Evolutionary conservation across 2,888 invertebrate genomes (phyloP).

Genomic region (Chaetogeoica ovagalla): DNA sequence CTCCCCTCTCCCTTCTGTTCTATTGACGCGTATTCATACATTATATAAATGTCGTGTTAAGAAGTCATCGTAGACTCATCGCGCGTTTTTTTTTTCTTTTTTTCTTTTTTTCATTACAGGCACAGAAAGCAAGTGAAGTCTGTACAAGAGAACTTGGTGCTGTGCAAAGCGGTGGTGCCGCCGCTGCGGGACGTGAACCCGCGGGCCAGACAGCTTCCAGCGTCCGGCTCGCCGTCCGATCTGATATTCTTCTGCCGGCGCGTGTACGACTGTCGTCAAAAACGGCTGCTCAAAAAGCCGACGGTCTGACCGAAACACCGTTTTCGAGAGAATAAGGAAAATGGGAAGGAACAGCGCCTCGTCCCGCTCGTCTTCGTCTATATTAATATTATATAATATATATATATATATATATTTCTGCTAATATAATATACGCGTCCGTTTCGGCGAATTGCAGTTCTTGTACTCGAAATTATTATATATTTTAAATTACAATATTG

Average conservation of each 20-base stretch:
- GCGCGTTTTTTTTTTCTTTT: neutral
- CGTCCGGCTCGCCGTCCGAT: slow-evolving; percentile 73
- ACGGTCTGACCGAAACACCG: slow-evolving; percentile 48
- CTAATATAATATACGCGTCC: neutral
- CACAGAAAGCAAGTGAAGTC: slow-evolving; percentile 73
- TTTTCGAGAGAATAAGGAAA: neutral
- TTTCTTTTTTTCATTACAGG: too few species aligned
- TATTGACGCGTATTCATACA: too few species aligned
- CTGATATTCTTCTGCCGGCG: slow-evolving; percentile 92
- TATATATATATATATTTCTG: too few species aligned
- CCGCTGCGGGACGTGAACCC: slow-evolving; percentile 70
- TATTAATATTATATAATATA: slow-evolving; percentile 6
- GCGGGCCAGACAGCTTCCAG: slow-evolving; percentile 63
- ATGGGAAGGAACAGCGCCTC: neutral
- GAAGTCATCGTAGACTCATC: too few species aligned
- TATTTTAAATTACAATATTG: slow-evolving; percentile 14
- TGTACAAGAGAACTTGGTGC: slow-evolving; percentile 74
- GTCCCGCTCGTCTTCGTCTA: neutral
- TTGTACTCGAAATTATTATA: neutral
- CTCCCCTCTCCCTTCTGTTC: too few species aligned
- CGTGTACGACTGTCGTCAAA: slow-evolving; percentile 92
- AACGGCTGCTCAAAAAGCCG: slow-evolving; percentile 64
- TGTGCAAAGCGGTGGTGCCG: slow-evolving; percentile 75
- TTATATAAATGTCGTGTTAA: too few species aligned
- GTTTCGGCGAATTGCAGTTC: neutral